These are phyloP conservation scores for Drosophila parvula DNA, from an alignment of 1,140 invertebrate genomes.

Conservation along the genomic window DNA sequence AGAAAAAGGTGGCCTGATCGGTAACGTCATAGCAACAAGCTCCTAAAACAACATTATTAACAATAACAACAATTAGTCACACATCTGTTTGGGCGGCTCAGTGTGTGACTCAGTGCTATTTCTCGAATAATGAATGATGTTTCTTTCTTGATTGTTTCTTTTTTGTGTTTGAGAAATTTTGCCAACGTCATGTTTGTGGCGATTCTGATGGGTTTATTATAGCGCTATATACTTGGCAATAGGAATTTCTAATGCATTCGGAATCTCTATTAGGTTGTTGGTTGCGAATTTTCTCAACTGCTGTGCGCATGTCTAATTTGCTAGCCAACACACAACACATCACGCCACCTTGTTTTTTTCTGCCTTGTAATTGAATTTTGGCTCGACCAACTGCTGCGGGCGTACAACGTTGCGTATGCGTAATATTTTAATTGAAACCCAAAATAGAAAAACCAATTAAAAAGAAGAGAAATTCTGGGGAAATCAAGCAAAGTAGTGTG, in stretches of 20 bases:
- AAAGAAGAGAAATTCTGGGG: slow-evolving; percentile 23
- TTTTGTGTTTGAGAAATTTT: slow-evolving; percentile 10
- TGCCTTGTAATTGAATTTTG: slow-evolving; percentile 21
- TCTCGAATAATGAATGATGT: slow-evolving; percentile 36
- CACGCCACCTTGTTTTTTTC: slow-evolving; percentile 57
- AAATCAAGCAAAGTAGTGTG: background rate
- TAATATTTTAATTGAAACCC: slow-evolving; percentile 56
- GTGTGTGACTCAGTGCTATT: slow-evolving; percentile 35
- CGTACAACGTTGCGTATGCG: slow-evolving; percentile 53
- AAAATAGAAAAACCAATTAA: slow-evolving; percentile 46
- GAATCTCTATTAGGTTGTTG: background rate
- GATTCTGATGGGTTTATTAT: background rate
- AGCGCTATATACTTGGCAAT: background rate
- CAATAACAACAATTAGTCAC: slow-evolving; percentile 54
- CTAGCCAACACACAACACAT: slow-evolving; percentile 67
- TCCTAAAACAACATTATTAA: slow-evolving; percentile 27
- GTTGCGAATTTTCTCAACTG: slow-evolving; percentile 28
- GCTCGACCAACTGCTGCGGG: slow-evolving; percentile 6
- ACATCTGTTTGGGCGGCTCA: slow-evolving; percentile 29
- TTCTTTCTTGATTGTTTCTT: slow-evolving; percentile 6
- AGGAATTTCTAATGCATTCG: slow-evolving; percentile 32
- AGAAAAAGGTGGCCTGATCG: slow-evolving; percentile 74
- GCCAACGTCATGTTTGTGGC: slow-evolving; percentile 31
- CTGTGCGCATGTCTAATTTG: slow-evolving; percentile 39
- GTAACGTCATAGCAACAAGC: slow-evolving; percentile 60